Evolutionary conservation across 1,140 invertebrate species (phyloP).

Genomic region (Drosophila santomea): DNA sequence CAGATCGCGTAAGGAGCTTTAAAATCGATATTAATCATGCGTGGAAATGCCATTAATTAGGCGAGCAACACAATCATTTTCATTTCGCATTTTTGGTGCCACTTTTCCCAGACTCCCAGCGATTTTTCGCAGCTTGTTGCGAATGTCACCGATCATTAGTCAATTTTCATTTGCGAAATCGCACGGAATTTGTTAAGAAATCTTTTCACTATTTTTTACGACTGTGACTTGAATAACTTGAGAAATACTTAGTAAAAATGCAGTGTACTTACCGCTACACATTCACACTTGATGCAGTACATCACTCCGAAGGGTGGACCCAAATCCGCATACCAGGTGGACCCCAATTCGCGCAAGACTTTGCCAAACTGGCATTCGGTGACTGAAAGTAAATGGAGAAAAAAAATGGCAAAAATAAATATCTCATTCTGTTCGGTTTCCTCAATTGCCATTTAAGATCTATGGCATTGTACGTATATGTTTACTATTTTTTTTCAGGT

Average conservation of each 20-base stretch:
- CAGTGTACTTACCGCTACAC: constrained; percentile 92
- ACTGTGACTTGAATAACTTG: too few relatives aligned
- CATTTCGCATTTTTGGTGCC: constrained; percentile 6
- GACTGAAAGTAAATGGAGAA: constrained; percentile 84
- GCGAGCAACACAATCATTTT: constrained; percentile 54
- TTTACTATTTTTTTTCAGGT: constrained; percentile 17
- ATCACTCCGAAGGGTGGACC: constrained; percentile 96
- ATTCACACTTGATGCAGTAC: constrained; percentile 97
- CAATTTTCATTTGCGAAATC: constrained; percentile 38
- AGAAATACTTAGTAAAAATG: too few relatives aligned
- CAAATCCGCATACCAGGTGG: constrained; percentile 95
- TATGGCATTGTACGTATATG: constrained; percentile 13
- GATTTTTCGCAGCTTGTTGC: constrained; percentile 52
- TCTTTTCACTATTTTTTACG: too few relatives aligned
- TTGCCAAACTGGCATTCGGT: constrained; percentile 96
- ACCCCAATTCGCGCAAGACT: constrained; percentile 92
- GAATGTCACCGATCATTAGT: constrained; percentile 72
- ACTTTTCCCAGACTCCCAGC: neutral
- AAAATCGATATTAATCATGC: constrained; percentile 84
- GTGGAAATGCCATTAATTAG: constrained; percentile 77
- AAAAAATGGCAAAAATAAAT: constrained; percentile 9
- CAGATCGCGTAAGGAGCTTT: constrained; percentile 63
- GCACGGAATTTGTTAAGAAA: too few relatives aligned
- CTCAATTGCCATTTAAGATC: constrained; percentile 46
- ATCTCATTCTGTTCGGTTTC: constrained; percentile 14